Percentiles rank a stretch among this genome's conserved stretches.
Conservation (phyloP, 2,797 vertebrate genomes). For the Tauraco hartlaubi region DNA sequence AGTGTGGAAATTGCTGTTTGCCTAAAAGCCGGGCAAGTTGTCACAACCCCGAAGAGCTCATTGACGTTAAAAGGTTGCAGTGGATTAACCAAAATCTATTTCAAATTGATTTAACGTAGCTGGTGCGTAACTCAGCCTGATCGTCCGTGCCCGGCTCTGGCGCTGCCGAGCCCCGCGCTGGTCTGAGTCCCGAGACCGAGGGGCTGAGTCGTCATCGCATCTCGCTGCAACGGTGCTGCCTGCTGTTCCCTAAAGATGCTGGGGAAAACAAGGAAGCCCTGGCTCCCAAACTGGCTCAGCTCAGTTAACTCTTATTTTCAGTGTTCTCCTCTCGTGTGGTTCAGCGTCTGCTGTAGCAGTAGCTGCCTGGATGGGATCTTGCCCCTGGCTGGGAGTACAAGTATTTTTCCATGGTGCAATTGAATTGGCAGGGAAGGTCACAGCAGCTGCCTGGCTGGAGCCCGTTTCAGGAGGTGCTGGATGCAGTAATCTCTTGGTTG, state of each 20-base stretch:
- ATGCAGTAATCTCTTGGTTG: not conserved
- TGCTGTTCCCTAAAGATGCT: not conserved
- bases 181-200: accelerated
- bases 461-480: not conserved
- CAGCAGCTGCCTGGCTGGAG: slow-evolving; percentile 14
- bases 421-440: not conserved
- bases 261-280: not conserved
- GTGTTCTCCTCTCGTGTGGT: not conserved
- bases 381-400: not conserved
- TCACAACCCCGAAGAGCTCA: not conserved
- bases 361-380: not conserved
- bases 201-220: not conserved
- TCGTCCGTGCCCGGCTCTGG: not conserved
- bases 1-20: slow-evolving; percentile 37
- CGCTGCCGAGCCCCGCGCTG: not conserved
- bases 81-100: not conserved
- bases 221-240: not conserved
- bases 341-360: not conserved
- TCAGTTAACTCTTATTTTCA: not conserved
- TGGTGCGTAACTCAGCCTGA: not conserved
- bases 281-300: not conserved
- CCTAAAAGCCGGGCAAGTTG: slow-evolving; percentile 1
- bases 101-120: not conserved
- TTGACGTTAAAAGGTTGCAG: not conserved
- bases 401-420: not conserved